Evolutionary conservation across 2,888 invertebrate species (phyloP).

Genomic region (Microdon myrmicae): DNA sequence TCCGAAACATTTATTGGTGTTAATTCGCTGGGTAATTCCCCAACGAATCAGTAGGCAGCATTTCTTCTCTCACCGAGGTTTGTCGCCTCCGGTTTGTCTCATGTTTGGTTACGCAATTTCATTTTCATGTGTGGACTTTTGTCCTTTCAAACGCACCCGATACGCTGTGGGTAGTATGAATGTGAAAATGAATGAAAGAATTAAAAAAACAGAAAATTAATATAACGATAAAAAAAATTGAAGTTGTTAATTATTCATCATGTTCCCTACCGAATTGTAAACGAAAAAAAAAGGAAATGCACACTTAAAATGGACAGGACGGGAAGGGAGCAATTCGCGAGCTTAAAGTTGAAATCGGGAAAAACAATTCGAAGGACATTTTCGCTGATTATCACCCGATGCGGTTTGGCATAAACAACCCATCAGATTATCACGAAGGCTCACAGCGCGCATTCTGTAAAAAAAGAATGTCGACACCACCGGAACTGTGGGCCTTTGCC

Average conservation of each 20-base stretch:
- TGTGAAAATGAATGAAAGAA: slow-evolving; percentile 3
- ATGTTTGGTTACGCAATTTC: background rate
- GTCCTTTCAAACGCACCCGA: background rate
- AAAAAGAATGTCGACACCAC: slow-evolving; percentile 6
- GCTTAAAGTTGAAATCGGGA: background rate
- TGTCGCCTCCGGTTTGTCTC: slow-evolving; percentile 5
- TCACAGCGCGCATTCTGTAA: too few species aligned
- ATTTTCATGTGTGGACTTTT: background rate
- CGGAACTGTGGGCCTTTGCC: slow-evolving; percentile 12
- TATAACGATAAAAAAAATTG: slow-evolving; percentile 22
- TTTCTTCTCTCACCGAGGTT: too few species aligned
- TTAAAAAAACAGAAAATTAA: background rate
- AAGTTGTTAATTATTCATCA: slow-evolving; percentile 41
- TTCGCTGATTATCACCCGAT: slow-evolving; percentile 33
- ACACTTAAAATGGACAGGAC: slow-evolving; percentile 13
- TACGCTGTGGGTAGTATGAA: background rate
- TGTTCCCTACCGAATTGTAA: slow-evolving; percentile 13
- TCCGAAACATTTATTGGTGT: slow-evolving; percentile 35
- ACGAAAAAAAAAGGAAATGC: too few species aligned
- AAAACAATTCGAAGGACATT: slow-evolving; percentile 25
- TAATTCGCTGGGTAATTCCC: slow-evolving; percentile 36
- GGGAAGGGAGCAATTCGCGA: background rate
- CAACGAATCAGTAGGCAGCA: slow-evolving; percentile 13
- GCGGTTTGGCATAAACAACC: slow-evolving; percentile 8
- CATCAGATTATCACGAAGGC: too few species aligned